A percentile compares a stretch with the other conserved stretches of the same genome.
These are phyloP conservation scores for Myrmecophaga tridactyla DNA, from an alignment of 2,113 vertebrate species.

Conservation along the genomic window DNA sequence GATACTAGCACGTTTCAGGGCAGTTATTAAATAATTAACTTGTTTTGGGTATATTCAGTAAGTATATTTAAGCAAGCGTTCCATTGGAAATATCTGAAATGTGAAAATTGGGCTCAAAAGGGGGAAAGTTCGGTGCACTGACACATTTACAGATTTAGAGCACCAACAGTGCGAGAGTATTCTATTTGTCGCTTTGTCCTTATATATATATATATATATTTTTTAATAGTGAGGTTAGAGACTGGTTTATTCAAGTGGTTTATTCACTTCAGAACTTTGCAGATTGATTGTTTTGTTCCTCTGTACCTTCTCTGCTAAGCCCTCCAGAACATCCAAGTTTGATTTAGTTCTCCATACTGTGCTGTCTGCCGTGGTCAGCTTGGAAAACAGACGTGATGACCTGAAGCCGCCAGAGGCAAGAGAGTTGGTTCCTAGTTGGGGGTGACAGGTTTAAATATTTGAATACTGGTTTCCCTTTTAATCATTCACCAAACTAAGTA, in stretches of 20 bases:
- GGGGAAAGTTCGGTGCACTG: not conserved
- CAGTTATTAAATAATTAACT: not conserved
- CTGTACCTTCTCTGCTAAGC: not conserved
- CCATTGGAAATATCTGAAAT: not conserved
- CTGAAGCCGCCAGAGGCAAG: conserved; percentile 31
- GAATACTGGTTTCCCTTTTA: conserved; percentile 61
- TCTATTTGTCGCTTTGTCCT: not conserved
- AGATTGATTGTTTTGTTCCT: conserved; percentile 1
- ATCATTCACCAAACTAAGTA: conserved; percentile 59
- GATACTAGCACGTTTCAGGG: not conserved
- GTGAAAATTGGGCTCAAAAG: not conserved
- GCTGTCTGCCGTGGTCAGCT: not conserved
- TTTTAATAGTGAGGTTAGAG: too few species aligned
- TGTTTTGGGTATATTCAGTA: not conserved
- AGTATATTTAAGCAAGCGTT: conserved; percentile 6
- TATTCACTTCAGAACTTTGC: conserved; percentile 9
- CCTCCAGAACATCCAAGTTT: not conserved
- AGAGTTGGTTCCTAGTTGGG: conserved; percentile 41
- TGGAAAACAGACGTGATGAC: conserved; percentile 42
- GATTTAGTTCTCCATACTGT: not conserved
- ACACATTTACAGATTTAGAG: not conserved
- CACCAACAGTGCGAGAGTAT: not conserved
- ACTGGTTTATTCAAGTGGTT: too few species aligned
- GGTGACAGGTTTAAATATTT: conserved; percentile 52
- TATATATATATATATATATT: too few species aligned